These are phyloP conservation scores for Synanthedon tipuliformis DNA, from an alignment of 2,888 invertebrate species.

Conservation along the genomic window DNA sequence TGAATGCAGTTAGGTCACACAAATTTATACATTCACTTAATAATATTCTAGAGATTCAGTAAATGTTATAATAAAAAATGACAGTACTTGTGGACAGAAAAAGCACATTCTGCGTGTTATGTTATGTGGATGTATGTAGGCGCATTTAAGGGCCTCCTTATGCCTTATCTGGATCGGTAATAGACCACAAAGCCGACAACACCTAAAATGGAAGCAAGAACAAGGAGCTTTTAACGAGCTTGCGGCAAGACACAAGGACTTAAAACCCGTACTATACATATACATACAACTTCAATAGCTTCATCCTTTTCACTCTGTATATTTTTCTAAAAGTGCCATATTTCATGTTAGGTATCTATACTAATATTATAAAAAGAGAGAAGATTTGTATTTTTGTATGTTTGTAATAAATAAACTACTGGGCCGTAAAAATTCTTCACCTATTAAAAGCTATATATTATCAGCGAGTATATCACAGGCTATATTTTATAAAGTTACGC, in stretches of 20 bases:
- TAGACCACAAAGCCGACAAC: slow-evolving; percentile 29
- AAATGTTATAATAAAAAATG: neutral
- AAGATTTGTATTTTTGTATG: no score
- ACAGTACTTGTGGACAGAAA: neutral
- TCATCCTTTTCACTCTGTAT: no score
- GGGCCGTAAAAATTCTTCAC: no score
- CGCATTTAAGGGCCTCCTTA: slow-evolving; percentile 1
- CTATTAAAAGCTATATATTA: no score
- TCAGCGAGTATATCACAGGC: no score
- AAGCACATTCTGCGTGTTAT: no score
- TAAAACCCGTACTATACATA: slow-evolving; percentile 18
- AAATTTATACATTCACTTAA: neutral
- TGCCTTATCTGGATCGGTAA: slow-evolving; percentile 28
- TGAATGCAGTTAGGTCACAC: neutral
- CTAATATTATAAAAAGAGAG: no score
- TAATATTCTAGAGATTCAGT: neutral
- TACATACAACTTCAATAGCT: neutral
- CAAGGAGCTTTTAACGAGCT: slow-evolving; percentile 40
- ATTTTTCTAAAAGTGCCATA: no score
- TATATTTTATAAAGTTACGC: no score
- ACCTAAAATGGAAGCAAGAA: slow-evolving; percentile 41
- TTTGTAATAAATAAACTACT: no score
- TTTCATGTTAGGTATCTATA: no score
- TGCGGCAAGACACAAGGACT: slow-evolving; percentile 21
- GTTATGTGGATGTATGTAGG: neutral